Percentiles rank a stretch among this genome's conserved stretches.
Conservation (phyloP, 2,888 invertebrate genomes). For the Drosophila ezoana region DNA sequence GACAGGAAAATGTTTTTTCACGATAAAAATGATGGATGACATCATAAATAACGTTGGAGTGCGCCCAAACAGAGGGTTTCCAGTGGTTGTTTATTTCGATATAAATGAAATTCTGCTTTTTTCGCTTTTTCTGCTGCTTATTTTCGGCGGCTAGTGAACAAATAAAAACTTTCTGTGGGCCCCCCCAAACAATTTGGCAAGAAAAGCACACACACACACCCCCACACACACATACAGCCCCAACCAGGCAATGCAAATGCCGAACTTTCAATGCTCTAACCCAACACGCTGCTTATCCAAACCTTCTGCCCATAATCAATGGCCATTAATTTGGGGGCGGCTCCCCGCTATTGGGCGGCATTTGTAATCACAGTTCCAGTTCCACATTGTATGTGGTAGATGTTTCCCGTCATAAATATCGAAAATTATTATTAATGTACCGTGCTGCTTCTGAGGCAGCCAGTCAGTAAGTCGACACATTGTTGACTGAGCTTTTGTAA, state of each 20-base stretch:
- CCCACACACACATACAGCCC: conserved; percentile 1
- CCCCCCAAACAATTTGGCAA: conserved; percentile 61
- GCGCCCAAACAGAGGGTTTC: conserved; percentile 84
- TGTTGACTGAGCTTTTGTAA: conserved; percentile 52
- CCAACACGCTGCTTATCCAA: conserved; percentile 33
- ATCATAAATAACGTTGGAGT: conserved; percentile 85
- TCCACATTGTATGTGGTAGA: conserved; percentile 64
- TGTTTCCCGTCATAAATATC: conserved; percentile 78
- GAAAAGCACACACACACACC: conserved; percentile 31
- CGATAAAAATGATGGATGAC: conserved; percentile 86
- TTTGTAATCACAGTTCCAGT: conserved; percentile 74
- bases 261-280: conserved; percentile 70
- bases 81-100: conserved; percentile 85
- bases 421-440: conserved; percentile 77
- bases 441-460: conserved; percentile 43
- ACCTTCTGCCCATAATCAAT: conserved; percentile 55
- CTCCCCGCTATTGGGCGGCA: conserved; percentile 33
- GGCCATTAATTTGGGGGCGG: conserved; percentile 47
- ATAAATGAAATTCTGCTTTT: conserved; percentile 81
- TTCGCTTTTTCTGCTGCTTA: conserved; percentile 60
- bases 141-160: conserved; percentile 61
- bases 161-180: conserved; percentile 55
- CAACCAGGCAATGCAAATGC: conserved; percentile 64
- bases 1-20: conserved; percentile 85
- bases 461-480: conserved; percentile 53